Evolutionary conservation across 2,888 invertebrate species (phyloP).

Genomic region (Julus scanicus): DNA sequence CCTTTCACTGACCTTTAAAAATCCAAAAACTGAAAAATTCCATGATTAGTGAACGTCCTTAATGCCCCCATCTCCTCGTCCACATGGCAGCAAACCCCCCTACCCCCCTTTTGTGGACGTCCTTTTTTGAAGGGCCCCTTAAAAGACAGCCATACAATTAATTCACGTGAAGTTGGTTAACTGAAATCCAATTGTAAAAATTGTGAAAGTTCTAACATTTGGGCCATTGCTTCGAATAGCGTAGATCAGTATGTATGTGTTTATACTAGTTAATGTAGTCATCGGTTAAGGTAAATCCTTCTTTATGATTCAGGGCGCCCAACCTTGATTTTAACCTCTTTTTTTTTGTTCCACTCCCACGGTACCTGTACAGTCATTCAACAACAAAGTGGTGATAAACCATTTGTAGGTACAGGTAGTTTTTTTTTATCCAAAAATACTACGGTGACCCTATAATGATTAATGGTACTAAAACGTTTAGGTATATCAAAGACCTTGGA

Average conservation of each 20-base stretch:
- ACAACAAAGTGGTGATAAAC: background rate
- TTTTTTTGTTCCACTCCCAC: background rate
- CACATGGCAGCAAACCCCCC: too few species aligned
- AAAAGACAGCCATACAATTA: too few species aligned
- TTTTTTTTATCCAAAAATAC: background rate
- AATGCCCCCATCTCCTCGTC: too few species aligned
- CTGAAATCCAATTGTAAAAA: background rate
- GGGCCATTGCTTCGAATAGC: background rate
- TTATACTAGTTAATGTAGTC: background rate
- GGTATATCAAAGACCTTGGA: background rate
- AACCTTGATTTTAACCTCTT: background rate
- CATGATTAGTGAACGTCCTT: too few species aligned
- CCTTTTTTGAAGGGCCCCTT: too few species aligned
- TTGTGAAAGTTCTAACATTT: background rate
- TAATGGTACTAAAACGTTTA: background rate
- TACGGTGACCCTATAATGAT: background rate
- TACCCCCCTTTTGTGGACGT: too few species aligned
- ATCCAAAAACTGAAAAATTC: too few species aligned
- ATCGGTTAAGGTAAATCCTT: slow-evolving; percentile 16
- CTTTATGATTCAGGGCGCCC: slow-evolving; percentile 20
- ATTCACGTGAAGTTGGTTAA: too few species aligned
- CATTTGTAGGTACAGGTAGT: background rate
- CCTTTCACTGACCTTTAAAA: too few species aligned
- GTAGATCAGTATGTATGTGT: background rate
- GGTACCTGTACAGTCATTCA: background rate